Conservation (phyloP, 2,888 invertebrate species). For the Ennomos quercinarius region DNA sequence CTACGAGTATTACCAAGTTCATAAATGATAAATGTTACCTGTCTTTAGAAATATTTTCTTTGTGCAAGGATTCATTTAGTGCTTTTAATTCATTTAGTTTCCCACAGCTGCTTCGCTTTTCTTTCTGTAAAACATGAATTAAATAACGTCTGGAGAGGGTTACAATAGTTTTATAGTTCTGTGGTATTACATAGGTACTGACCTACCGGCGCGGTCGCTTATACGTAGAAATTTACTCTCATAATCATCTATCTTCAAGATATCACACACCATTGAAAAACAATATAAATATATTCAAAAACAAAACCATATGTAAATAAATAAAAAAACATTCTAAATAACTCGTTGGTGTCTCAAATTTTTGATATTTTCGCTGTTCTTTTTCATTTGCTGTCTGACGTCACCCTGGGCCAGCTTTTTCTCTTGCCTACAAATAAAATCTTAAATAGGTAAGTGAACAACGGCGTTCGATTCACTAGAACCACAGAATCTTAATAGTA, state of each 20-base stretch:
- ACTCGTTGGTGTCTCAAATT: slow-evolving; percentile 44
- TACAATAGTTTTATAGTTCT: background rate
- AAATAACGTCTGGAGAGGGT: no score
- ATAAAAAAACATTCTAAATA: slow-evolving; percentile 34
- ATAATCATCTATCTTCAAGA: no score
- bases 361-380: slow-evolving; percentile 41
- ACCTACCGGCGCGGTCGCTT: background rate
- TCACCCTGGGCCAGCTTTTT: slow-evolving; percentile 62
- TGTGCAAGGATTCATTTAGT: slow-evolving; percentile 62
- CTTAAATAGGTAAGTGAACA: no score
- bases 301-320: slow-evolving; percentile 26
- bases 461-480: no score
- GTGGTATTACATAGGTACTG: background rate
- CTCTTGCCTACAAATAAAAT: slow-evolving; percentile 36
- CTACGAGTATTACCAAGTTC: background rate
- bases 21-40: slow-evolving; percentile 52
- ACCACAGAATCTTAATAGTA: no score
- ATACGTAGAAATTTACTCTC: no score
- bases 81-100: slow-evolving; percentile 56
- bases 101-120: slow-evolving; percentile 44
- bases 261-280: background rate
- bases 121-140: slow-evolving; percentile 38
- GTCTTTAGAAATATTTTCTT: slow-evolving; percentile 66
- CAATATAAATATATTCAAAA: slow-evolving; percentile 24
- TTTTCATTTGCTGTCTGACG: slow-evolving; percentile 39